Evolutionary conservation across 2,113 vertebrate genomes (phyloP).

Genomic region (Neolamprologus toae): DNA sequence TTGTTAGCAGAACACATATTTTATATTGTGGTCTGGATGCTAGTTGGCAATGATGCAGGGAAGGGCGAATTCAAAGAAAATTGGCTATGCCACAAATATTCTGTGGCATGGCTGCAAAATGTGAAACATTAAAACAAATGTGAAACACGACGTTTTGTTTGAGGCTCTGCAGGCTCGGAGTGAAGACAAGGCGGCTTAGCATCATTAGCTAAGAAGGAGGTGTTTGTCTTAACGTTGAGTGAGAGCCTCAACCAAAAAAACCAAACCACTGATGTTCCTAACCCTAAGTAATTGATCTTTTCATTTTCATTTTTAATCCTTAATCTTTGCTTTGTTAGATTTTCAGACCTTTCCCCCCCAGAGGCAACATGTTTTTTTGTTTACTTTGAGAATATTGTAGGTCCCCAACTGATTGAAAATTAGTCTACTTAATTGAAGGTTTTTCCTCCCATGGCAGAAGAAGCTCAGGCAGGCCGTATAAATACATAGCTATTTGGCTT

Average conservation of each 20-base stretch:
- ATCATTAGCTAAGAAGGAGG: neutral
- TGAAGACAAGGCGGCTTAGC: neutral
- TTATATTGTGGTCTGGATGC: neutral
- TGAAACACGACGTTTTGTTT: neutral
- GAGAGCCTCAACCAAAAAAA: neutral
- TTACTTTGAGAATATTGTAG: neutral
- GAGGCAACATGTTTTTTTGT: neutral
- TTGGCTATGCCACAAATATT: neutral
- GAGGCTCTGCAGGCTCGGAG: neutral
- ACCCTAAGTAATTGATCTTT: neutral
- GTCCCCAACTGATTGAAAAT: neutral
- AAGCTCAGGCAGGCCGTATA: neutral
- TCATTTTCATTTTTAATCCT: neutral
- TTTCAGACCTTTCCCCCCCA: neutral
- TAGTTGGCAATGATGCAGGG: neutral
- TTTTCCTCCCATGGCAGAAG: neutral
- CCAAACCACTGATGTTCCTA: neutral
- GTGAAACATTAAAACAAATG: neutral
- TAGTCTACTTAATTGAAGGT: neutral
- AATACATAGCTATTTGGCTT: neutral
- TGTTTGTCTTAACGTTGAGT: neutral
- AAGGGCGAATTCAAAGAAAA: neutral
- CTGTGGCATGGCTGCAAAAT: neutral
- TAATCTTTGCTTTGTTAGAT: neutral
- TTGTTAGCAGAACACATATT: neutral